Evolutionary conservation across 2,797 vertebrate genomes (phyloP).

Genomic region (Taeniopygia guttata): DNA sequence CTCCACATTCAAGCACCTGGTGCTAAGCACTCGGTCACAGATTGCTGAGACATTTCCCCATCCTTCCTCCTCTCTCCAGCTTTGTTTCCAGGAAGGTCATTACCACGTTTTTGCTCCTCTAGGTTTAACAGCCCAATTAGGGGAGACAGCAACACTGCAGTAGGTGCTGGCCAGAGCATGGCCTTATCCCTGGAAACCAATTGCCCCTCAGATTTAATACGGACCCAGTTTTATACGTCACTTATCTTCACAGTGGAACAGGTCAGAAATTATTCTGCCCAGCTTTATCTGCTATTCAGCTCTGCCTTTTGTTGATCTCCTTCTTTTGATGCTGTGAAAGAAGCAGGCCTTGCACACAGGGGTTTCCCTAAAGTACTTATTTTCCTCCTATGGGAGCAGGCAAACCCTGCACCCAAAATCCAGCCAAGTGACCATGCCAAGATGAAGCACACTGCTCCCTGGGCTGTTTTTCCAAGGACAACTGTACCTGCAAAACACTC

Average conservation of each 20-base stretch:
- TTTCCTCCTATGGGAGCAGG: not conserved
- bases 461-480: not conserved
- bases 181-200: constrained; percentile 15
- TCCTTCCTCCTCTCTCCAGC: not conserved
- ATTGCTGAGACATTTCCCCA: not conserved
- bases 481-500: not conserved
- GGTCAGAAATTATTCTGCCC: not conserved
- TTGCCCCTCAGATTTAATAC: not conserved
- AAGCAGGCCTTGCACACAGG: not conserved
- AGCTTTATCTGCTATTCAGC: not conserved
- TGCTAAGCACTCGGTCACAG: constrained; percentile 16
- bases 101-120: not conserved
- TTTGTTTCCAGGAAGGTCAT: constrained; percentile 33
- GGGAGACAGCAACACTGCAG: not conserved
- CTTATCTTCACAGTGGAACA: not conserved
- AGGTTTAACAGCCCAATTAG: constrained; percentile 29
- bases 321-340: not conserved
- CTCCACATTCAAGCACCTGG: not conserved
- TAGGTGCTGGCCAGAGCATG: not conserved
- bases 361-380: not conserved
- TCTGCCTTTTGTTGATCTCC: not conserved
- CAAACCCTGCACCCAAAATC: not conserved
- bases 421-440: not conserved
- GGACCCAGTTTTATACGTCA: not conserved
- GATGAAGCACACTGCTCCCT: not conserved